phyloP scores from a whole-genome alignment of 2,888 invertebrate genomes.

The Crematogaster levior region DNA sequence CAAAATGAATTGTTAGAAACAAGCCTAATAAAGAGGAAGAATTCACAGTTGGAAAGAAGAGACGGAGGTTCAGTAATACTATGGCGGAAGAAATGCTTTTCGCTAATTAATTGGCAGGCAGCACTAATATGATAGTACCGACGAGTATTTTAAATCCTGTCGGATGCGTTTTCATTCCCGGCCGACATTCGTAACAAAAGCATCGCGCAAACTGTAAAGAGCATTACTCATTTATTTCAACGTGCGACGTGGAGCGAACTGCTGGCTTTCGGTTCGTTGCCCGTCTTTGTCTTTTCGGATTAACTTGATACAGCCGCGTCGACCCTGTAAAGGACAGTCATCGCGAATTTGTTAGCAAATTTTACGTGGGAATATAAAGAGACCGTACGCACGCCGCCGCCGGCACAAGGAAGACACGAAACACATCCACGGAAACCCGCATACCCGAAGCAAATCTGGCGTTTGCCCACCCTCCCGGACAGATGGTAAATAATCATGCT shows the following conservation, averaged over 20 bases:
- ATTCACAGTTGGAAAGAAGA: background rate
- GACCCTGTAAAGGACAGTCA: constrained; percentile 56
- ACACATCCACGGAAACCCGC: constrained; percentile 1
- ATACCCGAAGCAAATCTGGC: constrained; percentile 2
- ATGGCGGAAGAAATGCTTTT: constrained; percentile 6
- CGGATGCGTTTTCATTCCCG: constrained; percentile 43
- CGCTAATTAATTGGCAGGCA: constrained; percentile 60
- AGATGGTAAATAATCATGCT: constrained; percentile 35
- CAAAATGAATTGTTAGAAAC: background rate
- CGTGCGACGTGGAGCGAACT: constrained; percentile 43
- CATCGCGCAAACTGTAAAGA: constrained; percentile 63
- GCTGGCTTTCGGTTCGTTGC: constrained; percentile 53
- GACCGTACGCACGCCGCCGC: background rate
- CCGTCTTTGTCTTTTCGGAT: constrained; percentile 65
- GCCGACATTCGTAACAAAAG: constrained; percentile 59
- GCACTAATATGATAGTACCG: constrained; percentile 41
- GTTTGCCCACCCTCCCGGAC: background rate
- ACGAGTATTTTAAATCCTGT: constrained; percentile 58
- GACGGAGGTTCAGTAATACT: background rate
- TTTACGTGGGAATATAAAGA: constrained; percentile 49
- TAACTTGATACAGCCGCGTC: constrained; percentile 65
- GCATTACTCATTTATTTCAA: constrained; percentile 70
- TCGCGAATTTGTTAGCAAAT: constrained; percentile 64
- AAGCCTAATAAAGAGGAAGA: background rate
- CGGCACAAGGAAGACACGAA: constrained; percentile 18